Evolutionary conservation across 2,113 vertebrate species (phyloP), one percentile per base, ranked within the genome.

Genomic region (Centrocercus urophasianus): DNA sequence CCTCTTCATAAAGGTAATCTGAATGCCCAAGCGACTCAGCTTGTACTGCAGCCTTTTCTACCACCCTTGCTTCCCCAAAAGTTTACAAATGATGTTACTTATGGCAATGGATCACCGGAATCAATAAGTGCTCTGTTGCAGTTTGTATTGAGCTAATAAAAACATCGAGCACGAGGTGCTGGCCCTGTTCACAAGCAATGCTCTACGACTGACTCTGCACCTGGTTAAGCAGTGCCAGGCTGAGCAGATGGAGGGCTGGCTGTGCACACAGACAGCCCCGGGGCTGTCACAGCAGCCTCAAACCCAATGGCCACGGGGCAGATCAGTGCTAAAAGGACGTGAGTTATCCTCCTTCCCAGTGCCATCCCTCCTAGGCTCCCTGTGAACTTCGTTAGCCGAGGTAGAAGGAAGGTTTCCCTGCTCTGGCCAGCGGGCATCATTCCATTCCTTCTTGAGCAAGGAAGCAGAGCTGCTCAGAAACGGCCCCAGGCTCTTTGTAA

Each of bases 101-200:
- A 84, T 81, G 93, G 93, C 93, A 74, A 74, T 88, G 92, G 95
- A 96, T 94, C 89, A 90, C 43, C 0, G 4, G 94, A 75, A 97
- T 97, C 94, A 43, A 95, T 95, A 97, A 92, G 20, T 17, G 28
- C 86, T 84, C 63, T 47, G 70, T 78, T 85, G 79, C 70, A 75
- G 88, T 85, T 81, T 78, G 71, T 89, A 95, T 43, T 80, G 96
- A 97, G 96, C 90, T 74, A 90, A 93, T 69, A 85, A 88, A 93
- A 95, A 32, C 80, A 47, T 72, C 73, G 75, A 22, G 78, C 79
- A 59, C 47, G 27, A 56, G 83, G 67, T 13, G 3, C 71, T 8
- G 2, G 76, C 79, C 73, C 83, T 22, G 75, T 75, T 74, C 42
- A 36, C 83, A 59, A 89, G 74, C 75, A 18, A 34, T 66, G 36